Conservation (phyloP, 1,140 invertebrate species). For the Lepeophtheirus salmonis region DNA sequence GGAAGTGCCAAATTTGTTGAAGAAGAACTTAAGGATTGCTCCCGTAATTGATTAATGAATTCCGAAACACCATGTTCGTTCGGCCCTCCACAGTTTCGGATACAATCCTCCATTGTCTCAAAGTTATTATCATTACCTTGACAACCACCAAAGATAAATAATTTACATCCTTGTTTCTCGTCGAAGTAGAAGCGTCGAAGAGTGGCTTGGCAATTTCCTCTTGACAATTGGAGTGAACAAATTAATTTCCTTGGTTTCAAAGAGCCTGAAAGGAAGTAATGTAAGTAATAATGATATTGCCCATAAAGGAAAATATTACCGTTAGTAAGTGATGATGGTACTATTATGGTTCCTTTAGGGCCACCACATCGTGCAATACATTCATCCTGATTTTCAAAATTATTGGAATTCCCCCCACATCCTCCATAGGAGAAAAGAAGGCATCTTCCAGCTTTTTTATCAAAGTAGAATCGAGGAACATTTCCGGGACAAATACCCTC, state of each 20-base stretch:
- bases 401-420: conserved; percentile 65
- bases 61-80: background rate
- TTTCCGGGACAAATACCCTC: conserved; percentile 32
- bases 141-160: conserved; percentile 31
- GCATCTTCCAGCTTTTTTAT: conserved; percentile 50
- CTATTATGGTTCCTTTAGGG: background rate
- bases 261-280: conserved; percentile 12
- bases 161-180: conserved; percentile 26
- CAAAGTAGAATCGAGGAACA: conserved; percentile 47
- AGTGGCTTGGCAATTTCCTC: conserved; percentile 11
- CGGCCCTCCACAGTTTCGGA: conserved; percentile 26
- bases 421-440: conserved; percentile 46
- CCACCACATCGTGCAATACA: conserved; percentile 51
- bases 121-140: conserved; percentile 31
- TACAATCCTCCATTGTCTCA: conserved; percentile 27
- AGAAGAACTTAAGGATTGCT: background rate
- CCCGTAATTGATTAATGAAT: background rate
- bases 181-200: conserved; percentile 27
- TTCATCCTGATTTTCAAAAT: conserved; percentile 59
- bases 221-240: conserved; percentile 26
- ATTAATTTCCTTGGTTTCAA: conserved; percentile 22
- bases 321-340: background rate
- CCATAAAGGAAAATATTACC: conserved; percentile 14
- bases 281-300: background rate
- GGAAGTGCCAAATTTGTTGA: background rate